These are phyloP conservation scores for Xylophagus ater DNA, from an alignment of 2,888 invertebrate species.

Conservation along the genomic window DNA sequence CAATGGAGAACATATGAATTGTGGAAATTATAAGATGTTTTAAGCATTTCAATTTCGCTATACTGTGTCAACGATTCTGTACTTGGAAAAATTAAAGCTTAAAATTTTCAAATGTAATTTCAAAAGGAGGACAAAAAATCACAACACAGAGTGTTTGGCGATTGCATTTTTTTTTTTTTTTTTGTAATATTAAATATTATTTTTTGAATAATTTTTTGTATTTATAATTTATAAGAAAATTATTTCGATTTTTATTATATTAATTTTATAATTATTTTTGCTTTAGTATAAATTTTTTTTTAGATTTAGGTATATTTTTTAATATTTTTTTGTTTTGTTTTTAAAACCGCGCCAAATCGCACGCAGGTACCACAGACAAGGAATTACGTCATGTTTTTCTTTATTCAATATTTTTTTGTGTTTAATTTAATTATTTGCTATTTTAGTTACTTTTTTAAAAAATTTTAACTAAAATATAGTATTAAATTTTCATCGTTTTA, in stretches of 20 bases:
- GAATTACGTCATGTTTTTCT: slow-evolving; percentile 14
- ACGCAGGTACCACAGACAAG: slow-evolving; percentile 16
- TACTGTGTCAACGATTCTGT: too few relatives aligned
- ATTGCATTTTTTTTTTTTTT: not conserved
- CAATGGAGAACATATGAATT: too few relatives aligned
- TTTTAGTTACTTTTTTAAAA: too few relatives aligned
- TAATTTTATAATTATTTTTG: slow-evolving; percentile 1
- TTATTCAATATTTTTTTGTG: too few relatives aligned
- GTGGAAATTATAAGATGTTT: too few relatives aligned
- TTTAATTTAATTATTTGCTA: too few relatives aligned
- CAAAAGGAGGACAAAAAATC: slow-evolving; percentile 9
- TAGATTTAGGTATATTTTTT: slow-evolving; percentile 1
- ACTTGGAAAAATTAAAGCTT: too few relatives aligned
- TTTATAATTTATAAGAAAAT: too few relatives aligned
- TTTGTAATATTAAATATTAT: not conserved
- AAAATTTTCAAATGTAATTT: too few relatives aligned
- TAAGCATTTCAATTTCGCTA: too few relatives aligned
- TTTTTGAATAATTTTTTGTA: not conserved
- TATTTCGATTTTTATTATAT: not conserved
- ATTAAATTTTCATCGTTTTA: too few relatives aligned
- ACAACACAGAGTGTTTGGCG: slow-evolving; percentile 12
- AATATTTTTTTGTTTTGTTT: slow-evolving; percentile 2
- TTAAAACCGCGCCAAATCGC: slow-evolving; percentile 12
- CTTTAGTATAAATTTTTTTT: not conserved
- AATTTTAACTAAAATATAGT: too few relatives aligned